Base-by-base conservation (phyloP, 1,140 invertebrate genomes). In the Nephila pilipes region DNA sequence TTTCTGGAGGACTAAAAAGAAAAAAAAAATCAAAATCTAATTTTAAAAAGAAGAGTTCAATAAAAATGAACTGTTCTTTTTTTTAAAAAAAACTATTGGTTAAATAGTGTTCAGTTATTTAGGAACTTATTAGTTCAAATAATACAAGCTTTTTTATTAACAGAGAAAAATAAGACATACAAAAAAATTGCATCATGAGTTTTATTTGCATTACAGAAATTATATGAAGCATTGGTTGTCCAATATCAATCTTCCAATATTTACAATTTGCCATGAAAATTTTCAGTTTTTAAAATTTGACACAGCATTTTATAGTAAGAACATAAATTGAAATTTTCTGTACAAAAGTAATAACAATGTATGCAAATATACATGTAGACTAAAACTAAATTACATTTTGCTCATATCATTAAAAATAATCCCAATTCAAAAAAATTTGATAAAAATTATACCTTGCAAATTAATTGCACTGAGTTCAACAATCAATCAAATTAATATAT, bases 131-230 rank as follows among this genome's bases (percentile, higher is more conserved):
- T n/a, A n/a, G n/a, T n/a, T n/a, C n/a, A n/a, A n/a, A n/a, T n/a
- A n/a, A n/a, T n/a, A n/a, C n/a, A n/a, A n/a, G n/a, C n/a, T n/a
- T n/a, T n/a, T n/a, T 46, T 46, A 46, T 46, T 46, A 10, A 46
- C 46, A 46, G 46, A 46, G 46, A 25, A n/a, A 57, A 38, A 32
- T 25, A 58, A 10, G 60, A 81, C 8, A 46, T 6, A 36, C 22
- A 89, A n/a, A 46, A 88, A 29, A 63, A n/a, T 83, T 63, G 69
- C 90, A 46, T 85, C 90, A 92, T 85, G 81, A 85, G 81, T 69
- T 92, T 92, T 92, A 92, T 92, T 92, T 85, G 38, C 83, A 58
- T 60, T 80, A 92, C 81, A 92, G 90, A 92, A 92, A 80, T 92
- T 92, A 92, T 85, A 90, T 55, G 69, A 85, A 85, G 79, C 54